Base-by-base conservation (phyloP, 2,113 vertebrate species). In the Peromyscus polionotus region DNA sequence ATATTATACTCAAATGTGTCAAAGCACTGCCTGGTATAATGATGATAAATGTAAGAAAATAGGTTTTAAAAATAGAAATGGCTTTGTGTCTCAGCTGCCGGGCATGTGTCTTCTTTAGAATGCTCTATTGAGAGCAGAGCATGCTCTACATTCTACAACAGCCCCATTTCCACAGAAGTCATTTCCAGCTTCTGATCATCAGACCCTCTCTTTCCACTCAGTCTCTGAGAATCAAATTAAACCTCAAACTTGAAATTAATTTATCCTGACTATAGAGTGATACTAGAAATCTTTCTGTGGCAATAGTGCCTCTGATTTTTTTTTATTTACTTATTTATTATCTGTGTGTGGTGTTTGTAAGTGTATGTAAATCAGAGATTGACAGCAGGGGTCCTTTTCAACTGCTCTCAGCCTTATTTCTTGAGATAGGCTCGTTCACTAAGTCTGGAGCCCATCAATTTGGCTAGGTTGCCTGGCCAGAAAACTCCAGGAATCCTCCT, bases 11-110 rank as follows among this genome's bases (percentile, higher is more conserved):
- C 48, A 90, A 22, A 87, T 87, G 48, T 79, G 28, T 33, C 24
- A 92, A 93, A 95, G 84, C 63, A 65, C 36, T 90, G 39, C 31
- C 33, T 70, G 9, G 80, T 7, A 14, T 31, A 39, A 79, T 75
- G 90, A 75, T 93, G 84, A 80, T 65, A 88, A 79, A 45, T 88
- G 54, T 84, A 68, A 88, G 45, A 70, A 92, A 22, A 90, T 88
- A 45, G 33, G 17, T 72, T 93, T 80, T 85, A 39, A 51, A 85
- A 76, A 59, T 22, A 76, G 5, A 9, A 87, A 70, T 59, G 65
- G 1, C 2, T 36, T 36, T 86, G 20, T 61, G 24, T 87, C 54
- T 96, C 70, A 39, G 20, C 79, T 0, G 0, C 8, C 1, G 14
- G 16, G 33, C 17, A 36, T 28, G 42, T 80, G 16, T 33, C 11